Base-by-base conservation (phyloP, 2,113 vertebrate genomes). In the Clarias macrocephalus region DNA sequence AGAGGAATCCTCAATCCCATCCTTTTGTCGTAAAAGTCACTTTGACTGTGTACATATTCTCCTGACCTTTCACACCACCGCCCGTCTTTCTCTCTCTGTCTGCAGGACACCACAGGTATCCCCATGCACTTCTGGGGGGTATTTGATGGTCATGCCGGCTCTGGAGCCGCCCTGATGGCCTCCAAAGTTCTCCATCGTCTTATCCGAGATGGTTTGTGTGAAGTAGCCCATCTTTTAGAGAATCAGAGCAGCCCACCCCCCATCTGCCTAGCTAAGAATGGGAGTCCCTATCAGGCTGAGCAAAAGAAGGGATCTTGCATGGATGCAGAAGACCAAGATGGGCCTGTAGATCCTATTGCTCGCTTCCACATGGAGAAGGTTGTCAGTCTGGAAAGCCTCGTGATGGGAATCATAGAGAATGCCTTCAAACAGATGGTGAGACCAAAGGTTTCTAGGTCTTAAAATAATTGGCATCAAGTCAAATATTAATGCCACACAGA, bases 351-450 rank as follows among this genome's bases (percentile, higher is more conserved):
- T 95, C 77, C 93, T 94, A 0, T 60, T 3, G 92, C 97, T 0
- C 96, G 96, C 60, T 98, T 96, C 86, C 95, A 98, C 93, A 96
- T 97, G 91, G 97, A 99, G 95, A 99, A 99, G 89, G 96, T 92
- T 0, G 95, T 99, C 73, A 97, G 96, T 85, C 92, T 97, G 0
- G 97, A 99, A 90, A 97, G 96, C 86, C 95, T 99, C 89, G 95
- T 99, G 80, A 96, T 98, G 3, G 98, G 98, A 0, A 97, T 98
- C 90, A 97, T 99, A 25, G 98, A 99, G 94, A 99, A 96, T 0
- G 97, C 98, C 90, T 99, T 99, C 90, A 96, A 95, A 92, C 94
- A 96, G 92, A 99, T 99, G 98, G 98, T 99, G 93, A 97, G 95
- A 81, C 0, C 6, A 83, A 83, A 21, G 6, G 10, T 13, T 25